Base-by-base conservation (phyloP, 2,888 invertebrate species). In the Agrilus cyanescens region DNA sequence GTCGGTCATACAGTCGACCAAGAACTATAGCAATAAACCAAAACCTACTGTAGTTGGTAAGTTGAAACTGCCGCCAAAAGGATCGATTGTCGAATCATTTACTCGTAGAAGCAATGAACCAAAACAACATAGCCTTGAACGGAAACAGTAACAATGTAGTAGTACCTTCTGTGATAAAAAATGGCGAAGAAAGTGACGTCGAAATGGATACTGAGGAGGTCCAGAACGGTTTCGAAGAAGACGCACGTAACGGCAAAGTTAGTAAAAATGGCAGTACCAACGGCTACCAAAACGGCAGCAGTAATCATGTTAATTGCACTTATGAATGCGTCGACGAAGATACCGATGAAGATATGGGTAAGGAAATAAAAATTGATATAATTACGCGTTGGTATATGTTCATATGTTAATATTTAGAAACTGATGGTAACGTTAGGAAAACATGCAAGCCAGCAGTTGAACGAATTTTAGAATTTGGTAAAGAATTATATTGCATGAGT, bases 381-480 rank as follows among this genome's bases (percentile, higher is more conserved):
- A 35, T 12, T 12, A 37, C 39, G 12, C 32, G 33, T 35, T 12
- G 5, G 29, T 20, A n/a, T 38, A 32, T 30, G 13, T 25, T 44
- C 33, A 39, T 5, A 37, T 48, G 50, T 51, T 53, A 48, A 15
- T 41, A 36, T 55, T 7, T 57, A 75, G 75, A 76, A 55, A 55
- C 59, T 43, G 66, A 66, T 46, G 42, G 56, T 16, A 60, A 60
- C 44, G 54, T 65, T 46, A 63, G 63, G 51, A 50, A 57, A 45
- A 59, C 66, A 59, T 76, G 80, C 58, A 84, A 85, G 58, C 79
- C 82, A 42, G 89, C 90, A 10, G 86, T 95, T 50, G 91, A 95
- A 69, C 80, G 88, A 57, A 93, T 96, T 80, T 73, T 96, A 53
- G 85, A 90, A 60, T 96, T 94, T 68, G 96, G 96, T 14, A 80